Percentiles rank a stretch among this genome's conserved stretches.
phyloP scores from a whole-genome alignment of 2,113 vertebrate genomes.

The Progne subis region DNA sequence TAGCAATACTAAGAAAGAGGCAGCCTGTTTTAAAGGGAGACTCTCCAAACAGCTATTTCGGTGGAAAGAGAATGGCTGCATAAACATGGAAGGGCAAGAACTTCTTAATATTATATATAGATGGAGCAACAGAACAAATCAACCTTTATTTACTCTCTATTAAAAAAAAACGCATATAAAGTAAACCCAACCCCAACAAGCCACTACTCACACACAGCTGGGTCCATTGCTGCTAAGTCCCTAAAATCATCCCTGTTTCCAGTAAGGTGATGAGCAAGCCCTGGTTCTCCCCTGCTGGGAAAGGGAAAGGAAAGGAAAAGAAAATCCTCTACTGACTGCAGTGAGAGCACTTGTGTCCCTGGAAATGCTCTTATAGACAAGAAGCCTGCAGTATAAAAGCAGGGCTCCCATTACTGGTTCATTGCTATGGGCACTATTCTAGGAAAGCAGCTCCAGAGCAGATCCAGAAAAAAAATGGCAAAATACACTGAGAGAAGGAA shows the following conservation, averaged over 20 bases:
- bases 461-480: neutral
- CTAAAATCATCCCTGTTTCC: neutral
- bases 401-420: neutral
- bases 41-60: neutral
- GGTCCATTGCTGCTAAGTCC: accelerated
- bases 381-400: neutral
- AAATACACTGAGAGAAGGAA: neutral
- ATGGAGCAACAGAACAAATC: neutral
- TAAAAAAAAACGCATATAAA: neutral
- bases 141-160: neutral
- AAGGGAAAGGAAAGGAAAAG: neutral
- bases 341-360: neutral
- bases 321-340: neutral
- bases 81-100: neutral
- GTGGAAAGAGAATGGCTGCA: neutral
- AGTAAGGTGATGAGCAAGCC: neutral
- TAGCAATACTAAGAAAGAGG: neutral
- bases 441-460: neutral
- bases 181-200: neutral
- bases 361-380: neutral
- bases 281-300: neutral
- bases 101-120: neutral
- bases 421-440: neutral
- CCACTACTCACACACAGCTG: accelerated
- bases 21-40: neutral